A percentile compares a stretch with the other conserved stretches of the same genome.
phyloP scores from a whole-genome alignment of 2,113 vertebrate genomes.

The Thalassoma bifasciatum region DNA sequence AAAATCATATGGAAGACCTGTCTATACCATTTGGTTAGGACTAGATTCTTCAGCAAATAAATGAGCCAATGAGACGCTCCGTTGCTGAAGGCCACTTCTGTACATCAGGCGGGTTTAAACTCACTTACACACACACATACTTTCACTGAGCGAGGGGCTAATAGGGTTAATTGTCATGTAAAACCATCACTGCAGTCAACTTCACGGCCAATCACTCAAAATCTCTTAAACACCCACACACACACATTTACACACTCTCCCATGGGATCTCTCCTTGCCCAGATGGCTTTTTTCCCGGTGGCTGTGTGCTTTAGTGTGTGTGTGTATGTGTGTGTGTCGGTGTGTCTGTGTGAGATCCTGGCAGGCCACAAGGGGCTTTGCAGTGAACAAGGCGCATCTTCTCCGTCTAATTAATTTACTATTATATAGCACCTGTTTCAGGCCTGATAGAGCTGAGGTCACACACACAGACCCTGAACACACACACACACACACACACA shows the following conservation, averaged over 20 bases:
- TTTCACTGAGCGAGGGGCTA: constrained; percentile 80
- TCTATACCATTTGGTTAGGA: background rate
- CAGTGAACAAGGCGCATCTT: constrained; percentile 97
- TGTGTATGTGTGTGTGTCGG: constrained; percentile 19
- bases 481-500: constrained; percentile 33
- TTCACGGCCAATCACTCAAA: constrained; percentile 80
- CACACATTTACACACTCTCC: constrained; percentile 73
- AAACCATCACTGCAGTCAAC: constrained; percentile 90
- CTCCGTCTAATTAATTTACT: constrained; percentile 99
- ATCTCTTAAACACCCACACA: constrained; percentile 54
- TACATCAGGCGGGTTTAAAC: background rate
- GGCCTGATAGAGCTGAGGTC: constrained; percentile 93
- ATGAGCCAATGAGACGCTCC: background rate
- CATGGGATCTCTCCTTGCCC: constrained; percentile 89
- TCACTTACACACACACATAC: constrained; percentile 31
- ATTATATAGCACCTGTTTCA: constrained; percentile 99
- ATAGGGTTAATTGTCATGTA: constrained; percentile 99
- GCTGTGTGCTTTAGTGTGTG: constrained; percentile 64
- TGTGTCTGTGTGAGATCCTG: constrained; percentile 82
- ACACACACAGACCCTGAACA: constrained; percentile 34
- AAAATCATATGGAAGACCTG: too few relatives aligned
- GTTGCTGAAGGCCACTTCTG: background rate
- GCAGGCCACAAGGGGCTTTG: constrained; percentile 88
- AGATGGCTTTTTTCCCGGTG: constrained; percentile 96
- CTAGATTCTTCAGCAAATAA: too few relatives aligned